These are phyloP conservation scores for Regulus satrapa DNA, from an alignment of 2,113 vertebrate genomes.

Conservation along the genomic window DNA sequence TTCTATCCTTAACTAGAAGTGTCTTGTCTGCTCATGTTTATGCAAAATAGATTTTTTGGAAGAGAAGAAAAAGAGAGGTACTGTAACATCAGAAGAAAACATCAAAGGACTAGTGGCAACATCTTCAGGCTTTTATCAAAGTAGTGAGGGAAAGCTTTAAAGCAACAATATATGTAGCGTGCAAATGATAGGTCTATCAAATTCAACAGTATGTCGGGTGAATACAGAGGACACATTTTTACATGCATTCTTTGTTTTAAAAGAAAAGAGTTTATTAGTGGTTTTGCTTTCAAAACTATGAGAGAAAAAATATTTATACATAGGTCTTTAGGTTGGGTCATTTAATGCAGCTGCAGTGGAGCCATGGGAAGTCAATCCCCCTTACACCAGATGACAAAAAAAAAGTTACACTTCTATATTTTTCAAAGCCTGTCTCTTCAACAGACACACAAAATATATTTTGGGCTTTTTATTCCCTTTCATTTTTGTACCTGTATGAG, in stretches of 20 bases:
- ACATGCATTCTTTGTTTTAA: slow-evolving; percentile 33
- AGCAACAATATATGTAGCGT: slow-evolving; percentile 70
- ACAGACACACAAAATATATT: neutral
- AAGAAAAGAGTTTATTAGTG: neutral
- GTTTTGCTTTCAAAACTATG: neutral
- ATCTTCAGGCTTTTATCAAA: slow-evolving; percentile 80
- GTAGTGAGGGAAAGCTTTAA: slow-evolving; percentile 80
- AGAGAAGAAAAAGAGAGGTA: slow-evolving; percentile 17
- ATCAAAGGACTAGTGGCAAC: slow-evolving; percentile 76
- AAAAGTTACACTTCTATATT: neutral
- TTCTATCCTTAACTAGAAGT: slow-evolving; percentile 66
- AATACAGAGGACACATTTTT: slow-evolving; percentile 59
- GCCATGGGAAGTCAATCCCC: neutral
- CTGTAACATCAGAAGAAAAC: slow-evolving; percentile 77
- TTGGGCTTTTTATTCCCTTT: neutral
- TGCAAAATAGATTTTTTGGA: slow-evolving; percentile 71
- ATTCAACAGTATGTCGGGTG: slow-evolving; percentile 56
- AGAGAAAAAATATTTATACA: neutral
- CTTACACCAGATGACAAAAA: neutral
- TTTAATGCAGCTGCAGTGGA: neutral
- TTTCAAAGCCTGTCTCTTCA: neutral
- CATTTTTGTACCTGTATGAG: neutral
- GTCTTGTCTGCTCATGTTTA: slow-evolving; percentile 72
- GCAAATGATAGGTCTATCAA: slow-evolving; percentile 66
- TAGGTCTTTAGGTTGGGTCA: neutral